Conservation (phyloP, 92 coral and sea anemone species). For the Zoanthus sansibaricus region DNA sequence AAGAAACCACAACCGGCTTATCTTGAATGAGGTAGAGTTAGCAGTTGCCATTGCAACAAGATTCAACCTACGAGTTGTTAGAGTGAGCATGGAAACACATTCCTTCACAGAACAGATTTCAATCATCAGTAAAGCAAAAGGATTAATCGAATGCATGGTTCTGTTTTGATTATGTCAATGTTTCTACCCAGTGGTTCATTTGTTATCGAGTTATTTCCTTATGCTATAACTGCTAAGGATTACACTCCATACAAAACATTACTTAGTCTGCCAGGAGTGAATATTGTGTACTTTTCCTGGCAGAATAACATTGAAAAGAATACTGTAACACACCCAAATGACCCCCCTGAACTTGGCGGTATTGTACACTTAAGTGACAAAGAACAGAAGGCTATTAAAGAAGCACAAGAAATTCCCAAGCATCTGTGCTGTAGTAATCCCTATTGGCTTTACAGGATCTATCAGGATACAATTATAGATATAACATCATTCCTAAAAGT, state of each 20-base stretch:
- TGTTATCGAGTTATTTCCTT: conserved; percentile 90
- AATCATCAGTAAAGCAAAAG: conserved; percentile 78
- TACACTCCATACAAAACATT: conserved; percentile 92
- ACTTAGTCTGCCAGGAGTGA: conserved; percentile 79
- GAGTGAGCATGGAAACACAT: conserved; percentile 89
- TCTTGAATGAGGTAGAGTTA: conserved; percentile 81
- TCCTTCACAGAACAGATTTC: conserved; percentile 70
- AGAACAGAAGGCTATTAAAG: conserved; percentile 66
- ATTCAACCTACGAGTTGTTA: conserved; percentile 74
- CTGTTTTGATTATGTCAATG: conserved; percentile 84
- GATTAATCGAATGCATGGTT: conserved; percentile 96
- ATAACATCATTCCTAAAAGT: conserved; percentile 68
- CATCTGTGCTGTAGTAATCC: conserved; percentile 93
- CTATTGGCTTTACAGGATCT: conserved; percentile 92
- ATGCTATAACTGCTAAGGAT: conserved; percentile 78
- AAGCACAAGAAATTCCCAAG: conserved; percentile 71
- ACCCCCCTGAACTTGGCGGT: conserved; percentile 89
- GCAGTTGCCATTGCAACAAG: conserved; percentile 81
- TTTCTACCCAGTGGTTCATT: conserved; percentile 80
- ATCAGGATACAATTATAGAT: conserved; percentile 93
- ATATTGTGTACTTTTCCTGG: conserved; percentile 78
- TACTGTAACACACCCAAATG: conserved; percentile 87
- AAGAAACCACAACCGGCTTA: conserved; percentile 82
- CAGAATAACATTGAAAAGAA: conserved; percentile 79
- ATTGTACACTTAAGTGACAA: conserved; percentile 77